These are phyloP conservation scores for Enteromius afrohamiltoni DNA, from an alignment of 2,797 vertebrate genomes.

Conservation along the genomic window DNA sequence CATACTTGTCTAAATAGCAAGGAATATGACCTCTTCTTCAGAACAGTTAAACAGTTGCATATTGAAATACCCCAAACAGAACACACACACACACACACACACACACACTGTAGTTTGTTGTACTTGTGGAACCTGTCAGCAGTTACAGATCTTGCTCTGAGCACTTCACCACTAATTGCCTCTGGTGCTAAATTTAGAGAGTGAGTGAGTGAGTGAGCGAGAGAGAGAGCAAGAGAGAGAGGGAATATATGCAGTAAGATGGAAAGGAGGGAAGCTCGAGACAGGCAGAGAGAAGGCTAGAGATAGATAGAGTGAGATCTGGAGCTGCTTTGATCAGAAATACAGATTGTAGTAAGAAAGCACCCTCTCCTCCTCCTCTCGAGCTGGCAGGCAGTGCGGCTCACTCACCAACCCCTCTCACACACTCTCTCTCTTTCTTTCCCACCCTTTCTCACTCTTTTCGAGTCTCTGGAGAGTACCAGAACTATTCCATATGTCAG, in stretches of 20 bases:
- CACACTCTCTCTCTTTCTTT: conserved; percentile 49
- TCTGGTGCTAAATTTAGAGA: conserved; percentile 88
- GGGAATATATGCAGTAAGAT: conserved; percentile 56
- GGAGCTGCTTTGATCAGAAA: conserved; percentile 91
- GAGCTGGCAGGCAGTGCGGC: conserved; percentile 79
- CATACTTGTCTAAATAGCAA: conserved; percentile 10
- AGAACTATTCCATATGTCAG: conserved; percentile 96
- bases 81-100: conserved; percentile 36
- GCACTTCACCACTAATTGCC: conserved; percentile 88
- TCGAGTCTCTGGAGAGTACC: conserved; percentile 85
- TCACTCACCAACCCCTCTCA: conserved; percentile 46
- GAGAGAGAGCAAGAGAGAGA: conserved; percentile 49
- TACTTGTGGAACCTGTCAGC: conserved; percentile 77
- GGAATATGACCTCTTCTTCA: conserved; percentile 16
- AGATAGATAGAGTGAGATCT: conserved; percentile 72
- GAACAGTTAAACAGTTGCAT: conserved; percentile 35
- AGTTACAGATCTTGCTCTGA: conserved; percentile 84
- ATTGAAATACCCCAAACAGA: conserved; percentile 38
- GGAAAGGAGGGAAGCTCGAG: conserved; percentile 49
- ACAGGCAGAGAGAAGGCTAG: conserved; percentile 53
- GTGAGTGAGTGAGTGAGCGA: conserved; percentile 63
- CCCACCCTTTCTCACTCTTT: conserved; percentile 80
- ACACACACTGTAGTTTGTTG: conserved; percentile 52
- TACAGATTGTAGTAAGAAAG: conserved; percentile 84
- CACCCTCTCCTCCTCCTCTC: conserved; percentile 75